Base-by-base conservation (phyloP, 92 coral and sea anemone genomes). In the Bergia puertoricense region DNA sequence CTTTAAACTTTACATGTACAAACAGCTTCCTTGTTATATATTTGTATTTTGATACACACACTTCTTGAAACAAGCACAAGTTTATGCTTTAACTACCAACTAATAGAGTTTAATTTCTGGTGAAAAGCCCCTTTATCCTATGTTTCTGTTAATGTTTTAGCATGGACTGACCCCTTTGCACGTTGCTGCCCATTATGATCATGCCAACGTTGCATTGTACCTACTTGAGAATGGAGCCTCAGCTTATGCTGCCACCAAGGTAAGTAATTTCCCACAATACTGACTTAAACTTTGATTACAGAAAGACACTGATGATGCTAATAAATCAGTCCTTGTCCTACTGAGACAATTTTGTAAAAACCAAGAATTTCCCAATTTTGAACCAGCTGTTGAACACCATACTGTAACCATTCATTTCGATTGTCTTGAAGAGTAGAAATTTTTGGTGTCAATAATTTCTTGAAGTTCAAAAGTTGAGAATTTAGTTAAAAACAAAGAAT, bases 81-180 rank as follows among this genome's bases (percentile, higher is more conserved):
- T 62, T 62, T 62, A 23, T 62, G 23, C 69, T 62, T 62, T 4
- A 18, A 62, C 30, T 57, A 48, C 8, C 54, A 48, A 4, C 54
- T 30, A 30, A 30, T 30, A 30, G 30, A 48, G 54, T 54, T 54
- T 54, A 18, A 11, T 54, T 54, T 54, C 16, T 13, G 11, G 59
- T 62, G 69, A 62, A 4, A 62, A 20, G 1, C 69, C 69, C 30
- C n/a, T 62, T 62, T 20, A 20, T 16, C 79, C 50, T 79, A 36
- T 20, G 30, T 65, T 30, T 78, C 11, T 84, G 57, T 69, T 81
- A 80, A 7, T 23, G 36, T 40, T 62, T 14, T 81, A 97, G 99
- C 99, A 97, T 76, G 98, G 98, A 16, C 95, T 97, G 69, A 97
- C 99, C 30, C 99, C 99, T 23, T 81, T 97, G 40, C 99, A 97